phyloP scores from a whole-genome alignment of 2,797 vertebrate genomes.

The Vespertilio murinus region DNA sequence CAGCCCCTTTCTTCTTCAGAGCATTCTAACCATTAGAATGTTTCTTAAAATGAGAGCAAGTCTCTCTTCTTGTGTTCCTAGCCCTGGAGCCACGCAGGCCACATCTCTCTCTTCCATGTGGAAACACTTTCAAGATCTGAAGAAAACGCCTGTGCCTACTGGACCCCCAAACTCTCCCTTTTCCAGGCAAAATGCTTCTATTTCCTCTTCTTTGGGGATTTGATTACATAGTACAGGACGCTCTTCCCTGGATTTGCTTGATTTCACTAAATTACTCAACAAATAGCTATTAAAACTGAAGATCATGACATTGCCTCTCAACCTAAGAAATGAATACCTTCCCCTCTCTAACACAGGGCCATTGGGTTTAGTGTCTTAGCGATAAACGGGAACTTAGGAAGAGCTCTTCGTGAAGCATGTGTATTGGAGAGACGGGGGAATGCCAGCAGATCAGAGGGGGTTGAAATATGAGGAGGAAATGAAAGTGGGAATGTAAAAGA shows the following conservation, averaged over 20 bases:
- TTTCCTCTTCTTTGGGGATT: neutral
- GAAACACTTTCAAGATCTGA: neutral
- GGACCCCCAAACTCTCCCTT: neutral
- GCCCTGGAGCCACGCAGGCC: neutral
- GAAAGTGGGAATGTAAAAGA: neutral
- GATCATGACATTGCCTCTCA: neutral
- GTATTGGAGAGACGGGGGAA: fast-evolving
- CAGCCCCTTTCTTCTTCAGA: neutral
- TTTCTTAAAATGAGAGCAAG: neutral
- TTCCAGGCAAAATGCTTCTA: neutral
- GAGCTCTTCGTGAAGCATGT: neutral
- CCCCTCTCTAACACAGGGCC: neutral
- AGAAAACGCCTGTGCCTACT: neutral
- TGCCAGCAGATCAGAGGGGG: neutral
- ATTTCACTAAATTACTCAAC: neutral
- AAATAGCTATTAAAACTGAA: neutral
- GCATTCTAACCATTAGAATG: neutral
- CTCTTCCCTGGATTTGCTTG: neutral
- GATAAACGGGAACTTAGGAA: neutral
- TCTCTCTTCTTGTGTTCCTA: neutral
- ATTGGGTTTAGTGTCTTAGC: neutral
- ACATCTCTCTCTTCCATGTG: neutral
- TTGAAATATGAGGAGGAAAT: neutral
- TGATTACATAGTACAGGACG: neutral
- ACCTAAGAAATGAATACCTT: neutral